phyloP scores from a whole-genome alignment of 2,888 invertebrate genomes.

The Nomada hirtipes region DNA sequence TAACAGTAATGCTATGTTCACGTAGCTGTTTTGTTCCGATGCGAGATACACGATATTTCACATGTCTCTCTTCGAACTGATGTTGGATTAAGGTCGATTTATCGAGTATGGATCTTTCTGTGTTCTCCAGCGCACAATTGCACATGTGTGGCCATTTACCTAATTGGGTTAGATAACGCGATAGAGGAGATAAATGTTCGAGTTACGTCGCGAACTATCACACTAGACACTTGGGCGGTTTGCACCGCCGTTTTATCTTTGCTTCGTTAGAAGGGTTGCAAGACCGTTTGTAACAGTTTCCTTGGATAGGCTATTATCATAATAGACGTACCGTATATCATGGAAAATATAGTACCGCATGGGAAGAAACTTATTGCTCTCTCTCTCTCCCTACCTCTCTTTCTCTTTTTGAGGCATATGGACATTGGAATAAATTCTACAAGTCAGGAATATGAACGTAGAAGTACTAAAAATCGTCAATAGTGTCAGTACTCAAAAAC shows the following conservation, averaged over 20 bases:
- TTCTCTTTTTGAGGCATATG: not conserved
- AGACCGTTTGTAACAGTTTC: slow-evolving; percentile 16
- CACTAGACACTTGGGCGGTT: slow-evolving; percentile 31
- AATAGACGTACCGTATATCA: slow-evolving; percentile 37
- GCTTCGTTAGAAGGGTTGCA: slow-evolving; percentile 30
- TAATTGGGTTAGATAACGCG: slow-evolving; percentile 58
- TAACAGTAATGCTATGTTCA: slow-evolving; percentile 43
- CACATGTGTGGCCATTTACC: slow-evolving; percentile 42
- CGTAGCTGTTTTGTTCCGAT: not conserved
- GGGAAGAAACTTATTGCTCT: slow-evolving; percentile 17
- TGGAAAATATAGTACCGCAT: slow-evolving; percentile 26
- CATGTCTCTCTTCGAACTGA: not conserved
- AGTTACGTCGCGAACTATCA: slow-evolving; percentile 46
- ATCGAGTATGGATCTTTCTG: slow-evolving; percentile 31
- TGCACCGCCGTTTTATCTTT: slow-evolving; percentile 46
- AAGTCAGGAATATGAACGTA: not conserved
- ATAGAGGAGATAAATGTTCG: slow-evolving; percentile 50
- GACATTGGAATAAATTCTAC: slow-evolving; percentile 15
- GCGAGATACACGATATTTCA: not conserved
- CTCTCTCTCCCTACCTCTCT: no score
- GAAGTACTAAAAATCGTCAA: not conserved
- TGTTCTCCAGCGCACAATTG: slow-evolving; percentile 19
- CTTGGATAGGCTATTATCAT: slow-evolving; percentile 43
- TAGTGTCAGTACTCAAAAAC: not conserved
- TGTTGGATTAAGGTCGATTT: slow-evolving; percentile 44